These are phyloP conservation scores for Chrysolina americana DNA, from an alignment of 2,888 invertebrate species.

Conservation along the genomic window DNA sequence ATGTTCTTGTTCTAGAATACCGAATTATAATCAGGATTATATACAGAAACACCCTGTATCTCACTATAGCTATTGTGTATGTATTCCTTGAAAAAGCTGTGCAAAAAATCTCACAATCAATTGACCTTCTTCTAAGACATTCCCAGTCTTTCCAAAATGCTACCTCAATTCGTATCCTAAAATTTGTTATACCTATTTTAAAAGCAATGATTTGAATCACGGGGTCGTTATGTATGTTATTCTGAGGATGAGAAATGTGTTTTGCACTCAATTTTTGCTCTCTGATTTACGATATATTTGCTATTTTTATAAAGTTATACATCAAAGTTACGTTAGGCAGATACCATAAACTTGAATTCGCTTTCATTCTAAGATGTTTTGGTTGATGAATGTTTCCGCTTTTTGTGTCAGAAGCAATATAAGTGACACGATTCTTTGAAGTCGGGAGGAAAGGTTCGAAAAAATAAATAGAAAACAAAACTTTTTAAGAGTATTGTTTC, in stretches of 20 bases:
- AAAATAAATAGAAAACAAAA: not conserved
- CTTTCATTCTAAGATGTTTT: slow-evolving; percentile 1
- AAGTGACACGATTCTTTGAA: slow-evolving; percentile 5
- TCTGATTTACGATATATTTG: not conserved
- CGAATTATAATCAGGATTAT: too few relatives aligned
- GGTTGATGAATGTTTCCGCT: slow-evolving; percentile 21
- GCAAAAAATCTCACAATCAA: too few relatives aligned
- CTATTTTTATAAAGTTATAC: slow-evolving; percentile 16
- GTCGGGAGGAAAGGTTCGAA: not conserved
- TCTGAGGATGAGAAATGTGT: not conserved
- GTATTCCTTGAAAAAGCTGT: too few relatives aligned
- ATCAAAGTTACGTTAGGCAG: not conserved
- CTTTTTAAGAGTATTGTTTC: not conserved
- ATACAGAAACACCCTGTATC: too few relatives aligned
- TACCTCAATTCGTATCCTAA: too few relatives aligned
- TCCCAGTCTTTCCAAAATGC: too few relatives aligned
- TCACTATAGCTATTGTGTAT: too few relatives aligned
- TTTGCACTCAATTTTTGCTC: not conserved
- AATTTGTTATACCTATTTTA: too few relatives aligned
- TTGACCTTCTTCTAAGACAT: too few relatives aligned
- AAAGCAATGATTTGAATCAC: too few relatives aligned
- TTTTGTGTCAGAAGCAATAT: slow-evolving; percentile 10
- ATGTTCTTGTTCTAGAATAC: too few relatives aligned
- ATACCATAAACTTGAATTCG: slow-evolving; percentile 18
- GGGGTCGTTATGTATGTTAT: not conserved